Base-by-base conservation (phyloP, 2,888 invertebrate species). In the Coelogynopora nodosa region DNA sequence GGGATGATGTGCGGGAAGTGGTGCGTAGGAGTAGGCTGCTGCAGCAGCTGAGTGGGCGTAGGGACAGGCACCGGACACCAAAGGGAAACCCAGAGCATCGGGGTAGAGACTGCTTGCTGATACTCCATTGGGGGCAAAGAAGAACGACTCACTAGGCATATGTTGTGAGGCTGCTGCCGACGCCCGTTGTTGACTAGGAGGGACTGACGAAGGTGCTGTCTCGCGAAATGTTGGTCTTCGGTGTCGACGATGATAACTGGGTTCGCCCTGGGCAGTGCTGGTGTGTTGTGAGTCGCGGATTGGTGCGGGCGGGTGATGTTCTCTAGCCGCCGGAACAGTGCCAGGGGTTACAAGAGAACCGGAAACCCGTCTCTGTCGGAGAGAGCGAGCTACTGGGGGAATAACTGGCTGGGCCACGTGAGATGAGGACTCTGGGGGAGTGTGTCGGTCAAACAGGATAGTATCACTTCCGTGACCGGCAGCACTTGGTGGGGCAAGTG, bases 1-100 rank as follows among this genome's bases (percentile, higher is more conserved):
- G 2, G 74, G 74, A 23, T 74, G 74, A 74, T 74, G 74, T 23
- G 74, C 74, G 74, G 74, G 74, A 26, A 74, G 74, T 10, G 74
- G 74, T 13, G 74, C 27, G 23, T 74, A 74, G 27, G 23, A n/a
- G 23, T 74, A 74, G 2, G 74, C 74, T 23, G 74, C 74, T n/a
- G 74, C 18, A 5, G 49, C 49, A 10, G 49, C 49, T 49, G 49
- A 5, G 27, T 74, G 74, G 27, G 74, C 74, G 23, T 74, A 74
- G 18, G 74, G 74, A 23, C 74, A 74, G 10, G 74, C 74, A 23
- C 74, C 74, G 2, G 74, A 74, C 18, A 74, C 74, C 2, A 74
- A 26, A 74, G 74, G 74, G 23, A 74, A 74, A 5, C 74, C 74
- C 23, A 74, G 74, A 23, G 74, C 74, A 74, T 74, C 74, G 18